Base-by-base conservation (phyloP, 2,113 vertebrate genomes). In the Corythaixoides concolor region DNA sequence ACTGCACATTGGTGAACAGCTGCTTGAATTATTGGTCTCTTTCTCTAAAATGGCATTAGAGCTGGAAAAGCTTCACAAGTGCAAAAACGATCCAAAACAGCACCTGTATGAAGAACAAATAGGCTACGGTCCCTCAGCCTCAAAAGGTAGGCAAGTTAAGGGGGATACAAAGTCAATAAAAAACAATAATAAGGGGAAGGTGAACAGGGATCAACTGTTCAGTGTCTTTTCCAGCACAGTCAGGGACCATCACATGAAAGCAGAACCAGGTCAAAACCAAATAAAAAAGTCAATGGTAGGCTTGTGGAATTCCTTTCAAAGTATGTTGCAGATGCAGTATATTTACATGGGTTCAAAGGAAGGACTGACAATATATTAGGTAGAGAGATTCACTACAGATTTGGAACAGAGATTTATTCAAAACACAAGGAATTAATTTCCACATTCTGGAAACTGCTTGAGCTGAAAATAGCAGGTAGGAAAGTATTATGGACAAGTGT, bases 141-240 rank as follows among this genome's bases (percentile, higher is more conserved):
- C 85, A 62, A 49, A 55, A 32, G 7, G 27, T 2, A 56, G 18
- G 8, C 11, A 69, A 56, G 39, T 33, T 41, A 62, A 79, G 4
- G 2, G 8, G 7, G 8, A 68, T 26, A 82, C 5, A 45, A 41
- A 68, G 28, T 20, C 1, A 1, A 55, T 8, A 66, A 55, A 85
- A 78, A 18, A 0, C 24, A 55, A 1, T 8, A 35, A 45, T 3
- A 35, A 3, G 10, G 9, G 7, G 18, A 32, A 79, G 21, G 4
- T 10, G 11, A 10, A 32, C 9, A 4, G 19, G 28, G 20, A 56
- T 43, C 43, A 79, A 33, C 3, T n/a, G 19, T 32, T 78, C 24
- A 21, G 24, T 14, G 28, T 15, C 27, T 20, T 33, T 35, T 35
- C 45, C 21, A 52, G 37, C 9, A 85, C 8, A 33, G 18, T 7